Conservation (phyloP, 2,797 vertebrate species). For the Darevskia mixta region DNA sequence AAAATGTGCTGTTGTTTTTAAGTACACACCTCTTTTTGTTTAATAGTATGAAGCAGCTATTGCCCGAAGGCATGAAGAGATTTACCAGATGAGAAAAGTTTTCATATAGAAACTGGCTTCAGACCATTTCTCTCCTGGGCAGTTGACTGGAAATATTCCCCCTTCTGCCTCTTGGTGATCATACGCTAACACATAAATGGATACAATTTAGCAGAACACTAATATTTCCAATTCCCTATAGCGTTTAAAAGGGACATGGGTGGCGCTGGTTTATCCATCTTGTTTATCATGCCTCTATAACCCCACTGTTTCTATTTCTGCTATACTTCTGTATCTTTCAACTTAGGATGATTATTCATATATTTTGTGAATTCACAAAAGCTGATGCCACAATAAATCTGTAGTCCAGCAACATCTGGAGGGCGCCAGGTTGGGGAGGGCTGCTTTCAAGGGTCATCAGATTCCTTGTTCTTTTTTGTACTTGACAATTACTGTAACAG, state of each 20-base stretch:
- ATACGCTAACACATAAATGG: constrained; percentile 26
- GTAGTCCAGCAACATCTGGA: background rate
- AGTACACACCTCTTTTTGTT: constrained; percentile 18
- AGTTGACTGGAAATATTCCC: constrained; percentile 11
- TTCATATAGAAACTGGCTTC: background rate
- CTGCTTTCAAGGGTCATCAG: background rate
- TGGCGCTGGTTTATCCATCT: background rate
- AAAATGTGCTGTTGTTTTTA: background rate
- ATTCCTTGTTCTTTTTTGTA: background rate
- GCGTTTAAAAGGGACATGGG: constrained; percentile 4
- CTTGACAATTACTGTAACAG: too few relatives aligned
- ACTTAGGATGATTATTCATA: background rate
- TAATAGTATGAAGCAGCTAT: background rate
- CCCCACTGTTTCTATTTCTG: too few relatives aligned
- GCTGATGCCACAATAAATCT: background rate
- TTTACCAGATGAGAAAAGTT: constrained; percentile 40
- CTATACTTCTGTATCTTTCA: background rate
- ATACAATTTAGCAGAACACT: constrained; percentile 12
- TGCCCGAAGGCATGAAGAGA: constrained; percentile 7
- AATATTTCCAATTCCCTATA: constrained; percentile 19
- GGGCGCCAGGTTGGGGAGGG: too few relatives aligned
- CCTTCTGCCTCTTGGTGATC: background rate
- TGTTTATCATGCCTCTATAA: background rate
- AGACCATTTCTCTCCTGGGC: constrained; percentile 17
- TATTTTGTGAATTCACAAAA: background rate